These are phyloP conservation scores for Melanaphis sacchari DNA, from an alignment of 1,140 invertebrate species.

Conservation along the genomic window DNA sequence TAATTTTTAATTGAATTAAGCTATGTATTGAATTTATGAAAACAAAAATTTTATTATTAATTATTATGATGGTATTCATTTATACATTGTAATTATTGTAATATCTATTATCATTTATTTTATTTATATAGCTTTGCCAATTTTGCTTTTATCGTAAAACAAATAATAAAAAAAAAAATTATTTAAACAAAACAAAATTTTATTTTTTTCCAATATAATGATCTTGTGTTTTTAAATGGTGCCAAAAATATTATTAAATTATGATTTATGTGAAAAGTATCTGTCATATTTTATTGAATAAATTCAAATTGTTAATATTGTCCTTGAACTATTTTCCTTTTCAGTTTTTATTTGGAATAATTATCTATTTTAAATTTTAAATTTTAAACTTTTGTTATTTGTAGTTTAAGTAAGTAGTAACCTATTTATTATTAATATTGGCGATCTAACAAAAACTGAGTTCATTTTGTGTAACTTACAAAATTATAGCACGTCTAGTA, in stretches of 20 bases:
- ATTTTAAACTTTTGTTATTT: not conserved
- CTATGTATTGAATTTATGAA: not conserved
- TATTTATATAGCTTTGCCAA: slow-evolving; percentile 41
- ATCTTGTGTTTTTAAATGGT: not conserved
- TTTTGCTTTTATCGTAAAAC: slow-evolving; percentile 37
- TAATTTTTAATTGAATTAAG: slow-evolving; percentile 8
- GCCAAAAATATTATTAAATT: not conserved
- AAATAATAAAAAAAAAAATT: not conserved
- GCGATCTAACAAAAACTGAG: not conserved
- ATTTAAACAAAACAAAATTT: not conserved
- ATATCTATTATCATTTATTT: slow-evolving; percentile 22
- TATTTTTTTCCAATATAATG: too few relatives aligned
- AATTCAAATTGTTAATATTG: not conserved
- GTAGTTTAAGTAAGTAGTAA: not conserved
- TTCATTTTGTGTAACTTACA: not conserved
- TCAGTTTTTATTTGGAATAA: too few relatives aligned
- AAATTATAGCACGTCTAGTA: not conserved
- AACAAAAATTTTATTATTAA: not conserved
- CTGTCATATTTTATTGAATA: not conserved
- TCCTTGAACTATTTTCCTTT: not conserved
- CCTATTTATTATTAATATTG: not conserved
- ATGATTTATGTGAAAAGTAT: not conserved
- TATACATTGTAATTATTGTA: slow-evolving; percentile 2
- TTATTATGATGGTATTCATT: slow-evolving; percentile 6
- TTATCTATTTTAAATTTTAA: not conserved